Base-by-base conservation (phyloP, 2,888 invertebrate species). In the Nymphalis c-album region DNA sequence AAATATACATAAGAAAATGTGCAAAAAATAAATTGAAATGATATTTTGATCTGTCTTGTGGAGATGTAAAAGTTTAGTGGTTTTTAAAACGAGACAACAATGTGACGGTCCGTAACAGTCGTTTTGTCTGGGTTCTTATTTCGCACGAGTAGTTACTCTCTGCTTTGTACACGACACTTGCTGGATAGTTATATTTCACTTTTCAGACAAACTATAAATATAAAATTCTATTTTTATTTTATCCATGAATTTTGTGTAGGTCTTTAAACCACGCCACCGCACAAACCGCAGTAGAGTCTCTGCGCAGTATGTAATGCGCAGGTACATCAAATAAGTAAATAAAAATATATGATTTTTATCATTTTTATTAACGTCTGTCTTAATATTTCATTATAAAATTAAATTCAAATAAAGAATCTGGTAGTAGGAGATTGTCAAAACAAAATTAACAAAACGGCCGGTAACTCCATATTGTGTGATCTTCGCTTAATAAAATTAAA, bases 391-490 rank as follows among this genome's bases (percentile, higher is more conserved):
- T 40, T 40, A 40, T 31, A 53, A 17, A n/a, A 55, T 55, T 13
- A 55, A 31, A 31, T 31, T 17, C 13, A 48, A 53, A n/a, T 17
- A 31, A 7, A 31, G 3, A 55, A 1, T 16, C 26, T 7, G 31
- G 26, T 31, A 7, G 17, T 1, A 26, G 26, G 6, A 26, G 50
- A 20, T 50, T 50, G 50, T 20, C 40, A 50, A 18, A 18, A 18
- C 2, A 50, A 50, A 55, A 31, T 55, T 31, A 55, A 55, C 31
- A 31, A 55, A 7, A 31, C 31, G 17, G 26, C 13, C 53, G 53
- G n/a, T 31, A 55, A 16, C 31, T 55, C 31, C 22, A 51, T 31
- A 26, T 55, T 55, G 26, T 31, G 53, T 64, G 40, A 59, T 59
- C 22, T 58, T 64, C n/a, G 50, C 22, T n/a, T 40, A 10, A 20